Evolutionary conservation across 2,113 vertebrate genomes (phyloP).

Genomic region (Tympanuchus pallidicinctus): DNA sequence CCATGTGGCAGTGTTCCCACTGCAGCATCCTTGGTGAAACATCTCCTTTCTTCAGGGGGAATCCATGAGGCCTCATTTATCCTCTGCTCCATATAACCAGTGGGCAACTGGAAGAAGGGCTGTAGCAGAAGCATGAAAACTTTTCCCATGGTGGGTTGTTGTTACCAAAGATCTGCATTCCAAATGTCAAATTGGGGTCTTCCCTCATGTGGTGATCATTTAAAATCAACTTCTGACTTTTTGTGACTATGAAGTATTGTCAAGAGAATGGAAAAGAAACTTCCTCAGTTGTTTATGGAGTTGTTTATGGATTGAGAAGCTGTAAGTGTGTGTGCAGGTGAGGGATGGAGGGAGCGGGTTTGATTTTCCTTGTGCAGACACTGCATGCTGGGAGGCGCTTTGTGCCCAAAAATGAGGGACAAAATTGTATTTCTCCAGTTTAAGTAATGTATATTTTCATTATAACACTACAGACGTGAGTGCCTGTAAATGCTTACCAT

Average conservation of each 20-base stretch:
- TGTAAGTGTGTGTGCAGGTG: not conserved
- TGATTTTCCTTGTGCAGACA: accelerated
- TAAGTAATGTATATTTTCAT: not conserved
- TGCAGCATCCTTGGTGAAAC: not conserved
- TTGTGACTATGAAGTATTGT: accelerated
- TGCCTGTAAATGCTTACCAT: not conserved
- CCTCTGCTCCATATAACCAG: not conserved
- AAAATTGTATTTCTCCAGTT: not conserved
- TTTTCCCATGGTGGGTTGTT: not conserved
- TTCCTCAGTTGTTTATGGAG: not conserved
- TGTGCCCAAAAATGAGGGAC: not conserved
- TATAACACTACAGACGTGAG: accelerated
- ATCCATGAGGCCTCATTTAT: not conserved
- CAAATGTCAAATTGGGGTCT: not conserved
- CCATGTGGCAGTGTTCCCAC: not conserved
- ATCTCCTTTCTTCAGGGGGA: not conserved
- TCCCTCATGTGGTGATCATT: accelerated
- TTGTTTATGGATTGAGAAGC: not conserved
- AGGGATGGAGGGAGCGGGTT: not conserved
- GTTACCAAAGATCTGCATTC: not conserved
- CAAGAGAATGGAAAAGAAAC: not conserved
- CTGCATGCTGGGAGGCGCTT: not conserved
- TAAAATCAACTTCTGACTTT: not conserved
- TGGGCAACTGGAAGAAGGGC: not conserved
- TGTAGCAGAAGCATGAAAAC: not conserved